Evolutionary conservation across 2,797 vertebrate genomes (phyloP), one percentile per base, ranked within the genome.

Genomic region (Crocidura indochinensis): DNA sequence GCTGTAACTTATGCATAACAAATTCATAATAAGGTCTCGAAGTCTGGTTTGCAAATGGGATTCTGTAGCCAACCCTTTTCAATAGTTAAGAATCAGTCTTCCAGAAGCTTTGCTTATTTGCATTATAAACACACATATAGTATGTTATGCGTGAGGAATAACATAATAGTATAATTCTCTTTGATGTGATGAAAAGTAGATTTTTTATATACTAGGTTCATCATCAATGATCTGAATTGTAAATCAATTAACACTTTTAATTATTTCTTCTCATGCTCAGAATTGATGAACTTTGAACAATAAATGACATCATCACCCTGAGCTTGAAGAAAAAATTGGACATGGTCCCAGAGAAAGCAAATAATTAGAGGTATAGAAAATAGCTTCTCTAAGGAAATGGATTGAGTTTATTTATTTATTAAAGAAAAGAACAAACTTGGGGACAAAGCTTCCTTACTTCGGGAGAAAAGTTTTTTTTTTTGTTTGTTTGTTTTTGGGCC

Each of bases 301-400:
- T 64, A 65, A 73, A 64, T 86, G 68, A 46, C 51, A 14, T 8
- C 9, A 10, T 82, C 22, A 90, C n/a, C 26, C 2, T 24, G 31
- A 67, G 64, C 76, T n/a, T 84, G 49, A 91, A 94, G 93, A 91
- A 60, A 60, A 51, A n/a, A 68, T 46, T 69, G 26, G 53, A 72
- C n/a, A 14, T 17, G 46, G 38, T 87, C 44, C 46, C 67, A 17
- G 73, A 74, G 24, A 82, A 14, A 27, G 17, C 44, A 74, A 85
- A 75, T 86, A 77, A 87, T 60, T 27, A 89, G 64, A 73, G 24
- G 10, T 38, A 60, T 46, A 31, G 27, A 17, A 84, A 79, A 92
- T 29, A 64, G 71, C 5, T 15, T 51, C 22, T 64, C 38, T 46
- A 47, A 92, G 91, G 83, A 91, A 92, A 91, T 69, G 60, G 56